A percentile compares a stretch with the other conserved stretches of the same genome.
Conservation (phyloP, 1,140 invertebrate species). For the Apis dorsata region DNA sequence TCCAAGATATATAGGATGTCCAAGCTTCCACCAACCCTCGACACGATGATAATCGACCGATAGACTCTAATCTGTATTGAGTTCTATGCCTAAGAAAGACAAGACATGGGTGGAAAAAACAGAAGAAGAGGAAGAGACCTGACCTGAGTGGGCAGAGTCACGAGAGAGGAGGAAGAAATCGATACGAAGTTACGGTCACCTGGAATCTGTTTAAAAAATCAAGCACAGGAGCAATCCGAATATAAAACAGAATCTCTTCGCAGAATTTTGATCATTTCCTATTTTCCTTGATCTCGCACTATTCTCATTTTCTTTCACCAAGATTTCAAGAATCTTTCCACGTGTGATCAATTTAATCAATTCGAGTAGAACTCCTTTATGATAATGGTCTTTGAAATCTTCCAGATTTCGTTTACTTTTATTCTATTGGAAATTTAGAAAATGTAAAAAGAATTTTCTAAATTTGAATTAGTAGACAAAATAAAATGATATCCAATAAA, state of each 20-base stretch:
- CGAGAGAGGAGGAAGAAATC: constrained; percentile 25
- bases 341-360: not conserved
- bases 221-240: constrained; percentile 51
- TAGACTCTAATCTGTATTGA: constrained; percentile 51
- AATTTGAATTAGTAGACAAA: no score
- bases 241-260: constrained; percentile 50
- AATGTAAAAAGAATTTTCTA: no score
- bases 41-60: constrained; percentile 46
- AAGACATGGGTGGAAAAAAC: constrained; percentile 11
- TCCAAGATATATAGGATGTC: constrained; percentile 23
- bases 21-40: constrained; percentile 11
- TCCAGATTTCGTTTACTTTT: not conserved
- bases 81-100: constrained; percentile 8
- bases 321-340: not conserved
- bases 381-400: not conserved
- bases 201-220: constrained; percentile 59
- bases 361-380: not conserved
- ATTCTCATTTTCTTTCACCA: not conserved
- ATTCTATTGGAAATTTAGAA: no score
- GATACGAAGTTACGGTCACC: constrained; percentile 62
- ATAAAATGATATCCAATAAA: no score
- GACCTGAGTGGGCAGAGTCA: not conserved
- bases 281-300: not conserved
- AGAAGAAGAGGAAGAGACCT: not conserved
- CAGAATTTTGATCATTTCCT: not conserved